Conservation (phyloP, 2,888 invertebrate genomes). For the Scaptomyza polygonia region DNA sequence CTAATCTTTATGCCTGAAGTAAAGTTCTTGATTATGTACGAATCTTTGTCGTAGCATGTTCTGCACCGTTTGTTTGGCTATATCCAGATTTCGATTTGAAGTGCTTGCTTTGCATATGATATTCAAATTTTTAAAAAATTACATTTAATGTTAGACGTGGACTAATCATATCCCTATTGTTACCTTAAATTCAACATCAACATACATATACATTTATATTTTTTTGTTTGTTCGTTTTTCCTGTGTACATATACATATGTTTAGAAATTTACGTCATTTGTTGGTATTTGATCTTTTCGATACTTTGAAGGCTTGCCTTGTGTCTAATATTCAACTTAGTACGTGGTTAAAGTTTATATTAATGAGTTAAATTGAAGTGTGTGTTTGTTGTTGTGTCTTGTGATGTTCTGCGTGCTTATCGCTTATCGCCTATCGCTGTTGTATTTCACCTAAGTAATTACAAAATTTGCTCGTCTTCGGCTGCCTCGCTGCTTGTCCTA, state of each 20-base stretch:
- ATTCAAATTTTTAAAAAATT: slow-evolving; percentile 49
- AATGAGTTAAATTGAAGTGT: slow-evolving; percentile 47
- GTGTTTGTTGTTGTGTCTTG: slow-evolving; percentile 32
- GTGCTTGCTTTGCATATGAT: slow-evolving; percentile 15
- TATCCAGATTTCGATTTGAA: neutral
- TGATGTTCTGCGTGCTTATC: slow-evolving; percentile 37
- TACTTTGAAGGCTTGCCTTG: slow-evolving; percentile 31
- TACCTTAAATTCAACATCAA: slow-evolving; percentile 72
- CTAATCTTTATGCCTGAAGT: slow-evolving; percentile 20
- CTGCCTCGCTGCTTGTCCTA: slow-evolving; percentile 47
- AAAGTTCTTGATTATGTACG: slow-evolving; percentile 6
- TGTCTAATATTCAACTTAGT: slow-evolving; percentile 71
- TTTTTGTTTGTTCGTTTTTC: slow-evolving; percentile 20
- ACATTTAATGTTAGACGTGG: slow-evolving; percentile 68
- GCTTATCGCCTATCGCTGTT: slow-evolving; percentile 41
- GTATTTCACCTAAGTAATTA: slow-evolving; percentile 72
- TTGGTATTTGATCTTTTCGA: slow-evolving; percentile 17
- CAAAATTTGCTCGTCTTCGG: slow-evolving; percentile 70
- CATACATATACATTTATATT: slow-evolving; percentile 52
- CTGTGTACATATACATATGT: slow-evolving; percentile 43
- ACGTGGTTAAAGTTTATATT: slow-evolving; percentile 65
- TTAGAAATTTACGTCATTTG: slow-evolving; percentile 41
- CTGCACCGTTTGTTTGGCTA: slow-evolving; percentile 2
- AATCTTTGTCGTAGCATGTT: slow-evolving; percentile 1
- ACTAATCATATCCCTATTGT: slow-evolving; percentile 69